Evolutionary conservation across 2,888 invertebrate species (phyloP), one percentile per base, ranked within the genome.

Genomic region (Anticlea derivata): DNA sequence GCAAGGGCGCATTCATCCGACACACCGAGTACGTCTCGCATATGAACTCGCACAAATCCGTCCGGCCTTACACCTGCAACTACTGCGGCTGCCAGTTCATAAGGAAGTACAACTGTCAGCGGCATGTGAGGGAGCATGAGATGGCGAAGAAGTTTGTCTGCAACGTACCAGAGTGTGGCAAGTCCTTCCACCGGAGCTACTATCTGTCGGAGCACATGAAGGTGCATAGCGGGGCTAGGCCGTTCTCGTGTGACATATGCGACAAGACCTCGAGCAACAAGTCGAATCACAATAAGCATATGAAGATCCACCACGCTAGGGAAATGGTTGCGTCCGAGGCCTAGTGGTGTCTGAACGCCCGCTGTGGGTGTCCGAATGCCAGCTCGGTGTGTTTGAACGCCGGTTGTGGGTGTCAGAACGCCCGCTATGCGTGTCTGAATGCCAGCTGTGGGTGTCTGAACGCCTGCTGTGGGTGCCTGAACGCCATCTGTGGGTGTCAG

Each of bases 51-150:
- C 96, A 97, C 87, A 94, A 95, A 61, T 94, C 96, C 52, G 94
- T 96, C 31, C 92, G 95, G 41, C 97, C 96, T 1, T 97, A 94
- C 83, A 96, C 96, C 0, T 97, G 97, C 81, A 97, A 97, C 80
- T 94, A 96, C 78, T 97, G 97, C 83, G 97, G 97, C 30, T 95
- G 96, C 55, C 95, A 96, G 83, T 97, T 97, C 82, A 96, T 96
- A 55, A 91, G 96, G 52, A 97, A 97, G 78, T 96, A 96, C 80
- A 97, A 97, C 83, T 96, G 97, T 76, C 93, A 96, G 73, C 92
- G 97, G 30, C 97, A 97, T 80, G 94, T 96, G 4, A 58, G 84
- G 33, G 97, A 97, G 70, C 97, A 97, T 83, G 95, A 96, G 69
- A 94, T 93, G 68, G 94, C 93, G 41, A 96, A 96, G 80, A 93